phyloP scores from a whole-genome alignment of 35 echinoderm and acorn worm genomes.

The Diadema setosum region DNA sequence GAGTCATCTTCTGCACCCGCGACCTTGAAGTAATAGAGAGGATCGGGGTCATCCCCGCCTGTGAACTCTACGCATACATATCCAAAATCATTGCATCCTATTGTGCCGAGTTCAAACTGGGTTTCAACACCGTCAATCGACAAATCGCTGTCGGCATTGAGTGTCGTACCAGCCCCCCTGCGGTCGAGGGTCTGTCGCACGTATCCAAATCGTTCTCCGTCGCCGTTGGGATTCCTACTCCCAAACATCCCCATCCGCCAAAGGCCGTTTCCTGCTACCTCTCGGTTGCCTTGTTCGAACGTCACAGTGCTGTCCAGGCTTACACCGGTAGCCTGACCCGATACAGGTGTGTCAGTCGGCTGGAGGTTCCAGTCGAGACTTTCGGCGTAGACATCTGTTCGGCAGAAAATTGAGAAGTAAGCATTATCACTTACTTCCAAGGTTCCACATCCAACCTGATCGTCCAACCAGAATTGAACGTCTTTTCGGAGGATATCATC shows the following conservation, averaged over 20 bases:
- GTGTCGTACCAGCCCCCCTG: background rate
- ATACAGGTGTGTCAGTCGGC: constrained; percentile 1
- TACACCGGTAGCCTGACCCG: constrained; percentile 15
- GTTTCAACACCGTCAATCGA: background rate
- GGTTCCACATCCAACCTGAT: too few species aligned
- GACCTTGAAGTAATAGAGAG: constrained; percentile 50
- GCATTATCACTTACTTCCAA: background rate
- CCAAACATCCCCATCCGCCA: constrained; percentile 71
- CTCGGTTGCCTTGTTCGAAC: constrained; percentile 37
- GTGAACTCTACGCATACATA: constrained; percentile 85
- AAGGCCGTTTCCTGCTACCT: constrained; percentile 40
- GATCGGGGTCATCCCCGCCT: constrained; percentile 61
- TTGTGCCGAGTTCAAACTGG: constrained; percentile 69
- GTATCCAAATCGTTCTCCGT: constrained; percentile 61
- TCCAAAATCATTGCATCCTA: constrained; percentile 68
- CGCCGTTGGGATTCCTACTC: constrained; percentile 45
- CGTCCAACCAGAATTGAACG: too few species aligned
- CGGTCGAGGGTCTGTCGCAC: constrained; percentile 36
- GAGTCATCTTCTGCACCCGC: background rate
- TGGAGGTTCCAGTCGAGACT: constrained; percentile 25
- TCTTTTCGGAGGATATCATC: too few species aligned
- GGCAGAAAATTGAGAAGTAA: background rate
- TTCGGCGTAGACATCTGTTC: constrained; percentile 51
- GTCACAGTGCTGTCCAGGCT: constrained; percentile 29
- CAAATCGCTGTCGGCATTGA: background rate